Evolutionary conservation across 2,888 invertebrate species (phyloP), one percentile per base, ranked within the genome.

Genomic region (Caenorhabditis panamensis): DNA sequence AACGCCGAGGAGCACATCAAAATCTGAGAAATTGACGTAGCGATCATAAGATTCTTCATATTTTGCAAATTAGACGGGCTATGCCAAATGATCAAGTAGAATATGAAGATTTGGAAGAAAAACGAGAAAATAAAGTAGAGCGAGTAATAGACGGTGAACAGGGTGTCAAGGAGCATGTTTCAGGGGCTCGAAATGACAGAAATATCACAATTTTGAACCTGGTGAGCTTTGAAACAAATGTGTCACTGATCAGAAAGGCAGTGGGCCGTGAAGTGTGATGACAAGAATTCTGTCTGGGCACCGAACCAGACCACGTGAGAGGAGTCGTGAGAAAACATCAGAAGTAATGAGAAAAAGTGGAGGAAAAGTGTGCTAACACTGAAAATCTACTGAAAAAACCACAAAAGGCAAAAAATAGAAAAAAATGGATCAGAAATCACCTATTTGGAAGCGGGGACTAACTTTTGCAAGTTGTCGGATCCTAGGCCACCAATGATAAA

Each of bases 11-110:
- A 41, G 8, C 73, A 73, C 73, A 73, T 73, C 2, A 59, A 5
- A 58, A 73, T 59, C n/a, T 73, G 73, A 0, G 73, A 73, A 2
- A 64, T 11, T 26, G 73, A 73, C 9, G 73, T 73, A 16, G 73
- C 64, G 26, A 49, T 24, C 73, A 73, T 64, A 20, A 73, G 41
- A n/a, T 64, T 64, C 36, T 59, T 64, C 73, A 73, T 64, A 9
- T 73, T 64, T 26, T 51, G 24, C 22, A 73, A 44, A 64, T 47
- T 73, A 0, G 51, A n/a, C 20, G 73, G 73, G 22, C 73, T 73
- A 20, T 73, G 73, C 20, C 64, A 51, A 0, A 73, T 20, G 24
- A 73, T 73, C n/a, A 73, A 22, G 31, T 41, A 73, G 8, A 73
- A 22, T 1, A 73, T 56, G n/a, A 73, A 73, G 0, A 51, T 5